A percentile compares a stretch with the other conserved stretches of the same genome.
phyloP scores from a whole-genome alignment of 2,888 invertebrate genomes.

The Plemyria rubiginata region DNA sequence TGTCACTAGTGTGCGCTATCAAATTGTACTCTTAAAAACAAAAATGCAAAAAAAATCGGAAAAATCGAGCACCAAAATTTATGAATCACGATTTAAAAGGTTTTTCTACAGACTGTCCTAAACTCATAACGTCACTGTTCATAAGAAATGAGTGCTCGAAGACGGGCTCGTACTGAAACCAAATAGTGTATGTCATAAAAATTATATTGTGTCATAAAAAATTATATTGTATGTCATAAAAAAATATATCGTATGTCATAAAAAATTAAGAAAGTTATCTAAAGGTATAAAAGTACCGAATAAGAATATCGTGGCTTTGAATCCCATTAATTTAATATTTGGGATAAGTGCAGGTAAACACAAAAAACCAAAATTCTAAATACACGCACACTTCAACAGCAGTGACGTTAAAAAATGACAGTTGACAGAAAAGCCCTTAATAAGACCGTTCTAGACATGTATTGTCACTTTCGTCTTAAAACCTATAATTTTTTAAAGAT shows the following conservation, averaged over 20 bases:
- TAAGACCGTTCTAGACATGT: constrained; percentile 41
- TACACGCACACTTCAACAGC: not conserved
- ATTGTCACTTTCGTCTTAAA: constrained; percentile 29
- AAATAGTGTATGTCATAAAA: no score
- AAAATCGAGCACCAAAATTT: constrained; percentile 49
- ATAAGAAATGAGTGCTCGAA: no score
- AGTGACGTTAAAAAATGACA: not conserved
- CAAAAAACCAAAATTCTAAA: no score
- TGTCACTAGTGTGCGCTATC: constrained; percentile 50
- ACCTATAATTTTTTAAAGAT: constrained; percentile 17
- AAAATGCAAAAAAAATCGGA: constrained; percentile 52
- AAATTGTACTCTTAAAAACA: constrained; percentile 46
- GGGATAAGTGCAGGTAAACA: no score
- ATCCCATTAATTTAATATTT: no score
- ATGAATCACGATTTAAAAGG: constrained; percentile 1
- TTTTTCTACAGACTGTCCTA: not conserved
- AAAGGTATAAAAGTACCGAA: no score
- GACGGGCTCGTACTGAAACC: no score
- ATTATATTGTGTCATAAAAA: no score
- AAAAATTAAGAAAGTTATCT: no score
- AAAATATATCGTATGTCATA: no score
- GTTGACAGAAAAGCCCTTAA: not conserved
- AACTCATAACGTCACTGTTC: not conserved
- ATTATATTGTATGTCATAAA: no score
- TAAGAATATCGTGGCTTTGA: no score